Conservation (phyloP, 2,888 invertebrate species). For the Noctua fimbriata region DNA sequence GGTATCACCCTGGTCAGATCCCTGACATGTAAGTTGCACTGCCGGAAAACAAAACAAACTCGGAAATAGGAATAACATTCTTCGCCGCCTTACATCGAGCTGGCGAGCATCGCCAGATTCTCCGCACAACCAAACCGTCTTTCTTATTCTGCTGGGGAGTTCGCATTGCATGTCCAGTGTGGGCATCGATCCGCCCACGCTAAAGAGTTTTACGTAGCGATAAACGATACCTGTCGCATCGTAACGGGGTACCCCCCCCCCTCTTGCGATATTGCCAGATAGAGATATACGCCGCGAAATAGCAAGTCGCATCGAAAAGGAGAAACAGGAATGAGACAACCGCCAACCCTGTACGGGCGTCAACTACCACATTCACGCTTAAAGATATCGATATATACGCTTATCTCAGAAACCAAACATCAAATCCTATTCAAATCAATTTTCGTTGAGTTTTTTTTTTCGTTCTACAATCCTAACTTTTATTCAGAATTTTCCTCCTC, state of each 20-base stretch:
- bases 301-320: not conserved
- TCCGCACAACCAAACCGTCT: not conserved
- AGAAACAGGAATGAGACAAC: not conserved
- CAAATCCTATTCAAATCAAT: too few relatives aligned
- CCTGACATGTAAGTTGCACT: too few relatives aligned
- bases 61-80: too few relatives aligned
- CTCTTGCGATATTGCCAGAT: not conserved
- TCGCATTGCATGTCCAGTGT: not conserved
- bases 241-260: not conserved
- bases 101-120: too few relatives aligned
- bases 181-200: not conserved
- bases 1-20: too few relatives aligned
- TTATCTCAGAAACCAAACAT: too few relatives aligned
- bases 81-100: not conserved
- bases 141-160: not conserved
- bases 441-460: too few relatives aligned
- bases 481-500: too few relatives aligned
- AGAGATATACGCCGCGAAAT: not conserved
- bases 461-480: too few relatives aligned
- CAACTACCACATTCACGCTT: not conserved
- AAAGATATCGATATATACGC: not conserved
- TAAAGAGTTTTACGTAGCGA: not conserved
- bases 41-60: too few relatives aligned
- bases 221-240: not conserved
- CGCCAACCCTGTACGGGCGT: not conserved